Base-by-base conservation (phyloP, 2,888 invertebrate genomes). In the Stenurella melanura region DNA sequence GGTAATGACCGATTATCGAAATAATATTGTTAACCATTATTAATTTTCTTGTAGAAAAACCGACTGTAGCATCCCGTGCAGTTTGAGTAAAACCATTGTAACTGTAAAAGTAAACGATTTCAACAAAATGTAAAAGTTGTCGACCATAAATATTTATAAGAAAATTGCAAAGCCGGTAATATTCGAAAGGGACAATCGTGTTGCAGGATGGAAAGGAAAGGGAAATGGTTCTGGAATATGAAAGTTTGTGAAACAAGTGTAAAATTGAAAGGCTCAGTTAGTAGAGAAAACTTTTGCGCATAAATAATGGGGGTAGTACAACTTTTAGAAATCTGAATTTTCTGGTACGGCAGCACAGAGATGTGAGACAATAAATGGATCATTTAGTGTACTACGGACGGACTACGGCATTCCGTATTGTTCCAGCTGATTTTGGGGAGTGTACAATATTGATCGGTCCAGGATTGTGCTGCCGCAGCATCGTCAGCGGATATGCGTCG, bases 361-460 rank as follows among this genome's bases (percentile, higher is more conserved):
- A 70, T 70, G 70, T 42, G 70, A 60, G 60, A 70, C 70, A 70
- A 60, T 60, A 70, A 70, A 70, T 70, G 70, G 70, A 60, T 42
- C 70, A 60, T 70, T 70, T 70, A 60, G 21, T 70, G 57, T 60
- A 50, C 42, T 60, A 60, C 70, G 60, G 70, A 60, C 70, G 60
- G 60, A 70, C 61, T 61, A 72, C 61, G 72, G 72, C 63, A 63
- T 63, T 26, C 74, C 81, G 79, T 81, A 85, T 83, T 85, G 84
- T 85, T 84, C 81, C 81, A 81, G 80, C 84, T 79, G 79, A 80
- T 83, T 83, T 85, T 84, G 81, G 85, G 85, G 85, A 85, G 86
- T 85, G 85, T 84, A 84, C 84, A 81, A 86, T 87, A 87, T 87
- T 87, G 87, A 87, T 87, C 86, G 86, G 82, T 81, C 80, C 82